These are phyloP conservation scores for Promerops cafer DNA, from an alignment of 2,113 vertebrate species.

Conservation along the genomic window DNA sequence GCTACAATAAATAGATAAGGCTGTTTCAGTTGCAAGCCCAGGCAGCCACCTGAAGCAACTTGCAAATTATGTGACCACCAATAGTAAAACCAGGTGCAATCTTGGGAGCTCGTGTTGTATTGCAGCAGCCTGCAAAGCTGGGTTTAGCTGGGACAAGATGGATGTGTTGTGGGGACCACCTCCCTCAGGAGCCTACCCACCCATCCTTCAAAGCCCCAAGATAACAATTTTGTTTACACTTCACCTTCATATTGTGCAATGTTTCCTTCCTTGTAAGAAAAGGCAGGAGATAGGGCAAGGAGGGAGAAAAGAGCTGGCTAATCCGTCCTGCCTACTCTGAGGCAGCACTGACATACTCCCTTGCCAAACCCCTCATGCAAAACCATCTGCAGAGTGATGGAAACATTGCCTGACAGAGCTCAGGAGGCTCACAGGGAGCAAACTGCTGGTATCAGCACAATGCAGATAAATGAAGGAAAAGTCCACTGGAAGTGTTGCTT, in stretches of 20 bases:
- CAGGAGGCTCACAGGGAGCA: neutral
- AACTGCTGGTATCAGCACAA: neutral
- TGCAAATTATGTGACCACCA: neutral
- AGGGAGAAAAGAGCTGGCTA: neutral
- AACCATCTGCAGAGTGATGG: neutral
- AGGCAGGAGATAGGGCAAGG: neutral
- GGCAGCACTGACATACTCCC: neutral
- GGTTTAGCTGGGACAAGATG: neutral
- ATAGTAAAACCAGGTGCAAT: neutral
- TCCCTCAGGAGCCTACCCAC: neutral
- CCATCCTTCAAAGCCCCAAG: neutral
- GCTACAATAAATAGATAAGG: neutral
- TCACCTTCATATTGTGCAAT: neutral
- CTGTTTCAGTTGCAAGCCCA: neutral
- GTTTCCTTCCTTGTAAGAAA: neutral
- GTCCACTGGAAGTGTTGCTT: neutral
- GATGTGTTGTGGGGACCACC: neutral
- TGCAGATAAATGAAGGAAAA: neutral
- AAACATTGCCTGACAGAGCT: neutral
- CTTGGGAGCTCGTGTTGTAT: neutral
- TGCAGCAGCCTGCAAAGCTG: rapidly evolving
- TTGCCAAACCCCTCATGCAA: neutral
- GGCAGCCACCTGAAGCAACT: neutral
- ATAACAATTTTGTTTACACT: neutral
- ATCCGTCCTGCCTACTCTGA: neutral